Evolutionary conservation across 2,888 invertebrate species (phyloP).

Genomic region (Platycheirus albimanus): DNA sequence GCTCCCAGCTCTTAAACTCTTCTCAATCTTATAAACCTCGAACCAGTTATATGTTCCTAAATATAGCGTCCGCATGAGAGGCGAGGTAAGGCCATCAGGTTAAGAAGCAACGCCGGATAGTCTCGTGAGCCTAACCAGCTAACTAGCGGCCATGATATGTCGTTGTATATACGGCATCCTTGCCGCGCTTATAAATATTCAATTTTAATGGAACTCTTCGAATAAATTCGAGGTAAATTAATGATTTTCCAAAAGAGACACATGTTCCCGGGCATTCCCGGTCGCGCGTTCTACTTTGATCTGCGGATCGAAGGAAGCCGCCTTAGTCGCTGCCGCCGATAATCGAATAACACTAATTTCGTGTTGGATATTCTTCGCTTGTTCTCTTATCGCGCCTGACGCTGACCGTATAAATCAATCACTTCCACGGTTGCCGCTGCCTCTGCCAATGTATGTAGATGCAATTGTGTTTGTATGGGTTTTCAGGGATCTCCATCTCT

Average conservation of each 20-base stretch:
- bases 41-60: constrained; percentile 60
- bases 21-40: constrained; percentile 10
- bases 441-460: constrained; percentile 8
- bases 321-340: constrained; percentile 50
- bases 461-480: constrained; percentile 62
- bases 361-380: constrained; percentile 76
- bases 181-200: constrained; percentile 78
- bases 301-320: constrained; percentile 72
- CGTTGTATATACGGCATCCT: constrained; percentile 63
- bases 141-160: constrained; percentile 68
- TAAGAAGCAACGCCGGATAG: constrained; percentile 58
- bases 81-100: constrained; percentile 1
- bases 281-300: constrained; percentile 71
- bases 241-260: constrained; percentile 79
- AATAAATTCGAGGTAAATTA: constrained; percentile 80
- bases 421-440: constrained; percentile 48
- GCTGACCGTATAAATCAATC: constrained; percentile 76
- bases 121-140: constrained; percentile 58
- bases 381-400: constrained; percentile 75
- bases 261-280: constrained; percentile 77
- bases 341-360: constrained; percentile 76
- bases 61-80: too few species aligned
- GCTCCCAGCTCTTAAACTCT: constrained; percentile 10
- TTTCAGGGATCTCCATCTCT: constrained; percentile 28
- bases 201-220: constrained; percentile 78